Conservation (phyloP, 2,113 vertebrate genomes). For the Aplodontia rufa region DNA sequence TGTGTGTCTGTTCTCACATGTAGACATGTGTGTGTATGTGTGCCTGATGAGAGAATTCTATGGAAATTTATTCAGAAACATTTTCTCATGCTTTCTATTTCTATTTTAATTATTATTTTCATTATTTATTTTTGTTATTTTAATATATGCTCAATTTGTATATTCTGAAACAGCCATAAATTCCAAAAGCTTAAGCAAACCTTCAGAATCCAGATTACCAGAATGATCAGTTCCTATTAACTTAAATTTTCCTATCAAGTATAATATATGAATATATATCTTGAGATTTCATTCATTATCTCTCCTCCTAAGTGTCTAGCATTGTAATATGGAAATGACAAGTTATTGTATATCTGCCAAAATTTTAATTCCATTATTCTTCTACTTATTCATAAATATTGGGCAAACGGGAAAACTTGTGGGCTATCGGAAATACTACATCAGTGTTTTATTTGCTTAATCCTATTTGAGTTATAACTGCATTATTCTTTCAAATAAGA, state of each 20-base stretch:
- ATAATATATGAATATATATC: neutral
- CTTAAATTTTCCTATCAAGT: neutral
- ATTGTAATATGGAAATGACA: neutral
- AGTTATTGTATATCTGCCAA: neutral
- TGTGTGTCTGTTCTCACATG: neutral
- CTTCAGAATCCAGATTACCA: neutral
- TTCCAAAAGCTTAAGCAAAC: neutral
- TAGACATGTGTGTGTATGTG: neutral
- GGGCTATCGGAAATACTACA: neutral
- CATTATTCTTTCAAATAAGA: neutral
- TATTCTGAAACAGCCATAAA: neutral
- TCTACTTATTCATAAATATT: neutral
- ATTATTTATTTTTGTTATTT: neutral
- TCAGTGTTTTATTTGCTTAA: neutral
- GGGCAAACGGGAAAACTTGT: neutral
- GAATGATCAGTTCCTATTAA: neutral
- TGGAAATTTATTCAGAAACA: neutral
- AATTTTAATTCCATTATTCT: neutral
- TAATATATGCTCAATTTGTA: neutral
- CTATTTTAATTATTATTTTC: neutral
- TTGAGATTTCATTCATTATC: neutral
- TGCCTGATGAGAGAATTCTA: neutral
- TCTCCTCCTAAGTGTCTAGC: neutral
- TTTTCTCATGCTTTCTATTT: neutral
- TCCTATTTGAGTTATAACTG: neutral